Evolutionary conservation across 2,113 vertebrate species (phyloP).

Genomic region (Gavialis gangeticus): DNA sequence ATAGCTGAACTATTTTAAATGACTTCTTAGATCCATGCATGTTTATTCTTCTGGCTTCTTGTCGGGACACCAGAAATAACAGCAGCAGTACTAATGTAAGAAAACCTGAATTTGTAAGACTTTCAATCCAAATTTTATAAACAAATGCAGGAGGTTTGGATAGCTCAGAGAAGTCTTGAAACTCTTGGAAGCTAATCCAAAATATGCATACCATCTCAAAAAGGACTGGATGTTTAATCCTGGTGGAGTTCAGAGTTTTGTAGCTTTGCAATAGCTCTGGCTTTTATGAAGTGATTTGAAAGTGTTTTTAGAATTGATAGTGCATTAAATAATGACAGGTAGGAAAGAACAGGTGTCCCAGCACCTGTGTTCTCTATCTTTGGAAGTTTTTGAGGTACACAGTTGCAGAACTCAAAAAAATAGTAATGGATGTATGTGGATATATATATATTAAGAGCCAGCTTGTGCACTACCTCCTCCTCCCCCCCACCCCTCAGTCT

Average conservation of each 20-base stretch:
- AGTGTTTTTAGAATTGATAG: not conserved
- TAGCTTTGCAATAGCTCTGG: not conserved
- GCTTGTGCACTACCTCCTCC: not conserved
- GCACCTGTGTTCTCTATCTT: not conserved
- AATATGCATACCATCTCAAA: not conserved
- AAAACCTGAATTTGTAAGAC: not conserved
- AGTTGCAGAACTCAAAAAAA: not conserved
- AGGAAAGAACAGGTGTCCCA: not conserved
- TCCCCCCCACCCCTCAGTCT: not conserved
- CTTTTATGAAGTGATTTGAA: not conserved
- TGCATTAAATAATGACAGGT: not conserved
- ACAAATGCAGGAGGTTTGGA: not conserved
- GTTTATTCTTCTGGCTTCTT: not conserved
- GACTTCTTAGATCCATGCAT: not conserved
- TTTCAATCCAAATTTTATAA: not conserved
- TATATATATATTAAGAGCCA: not conserved
- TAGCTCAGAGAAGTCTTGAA: not conserved
- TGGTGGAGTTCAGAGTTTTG: not conserved
- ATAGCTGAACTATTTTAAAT: not conserved
- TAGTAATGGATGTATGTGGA: not conserved
- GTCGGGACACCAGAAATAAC: fast-evolving
- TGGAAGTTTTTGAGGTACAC: not conserved
- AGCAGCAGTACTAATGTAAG: not conserved
- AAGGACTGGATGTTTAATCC: not conserved
- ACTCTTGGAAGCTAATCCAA: not conserved